Percentiles rank a stretch among this genome's conserved stretches.
These are phyloP conservation scores for Rhinoderma darwinii DNA, from an alignment of 2,113 vertebrate genomes.

Conservation along the genomic window DNA sequence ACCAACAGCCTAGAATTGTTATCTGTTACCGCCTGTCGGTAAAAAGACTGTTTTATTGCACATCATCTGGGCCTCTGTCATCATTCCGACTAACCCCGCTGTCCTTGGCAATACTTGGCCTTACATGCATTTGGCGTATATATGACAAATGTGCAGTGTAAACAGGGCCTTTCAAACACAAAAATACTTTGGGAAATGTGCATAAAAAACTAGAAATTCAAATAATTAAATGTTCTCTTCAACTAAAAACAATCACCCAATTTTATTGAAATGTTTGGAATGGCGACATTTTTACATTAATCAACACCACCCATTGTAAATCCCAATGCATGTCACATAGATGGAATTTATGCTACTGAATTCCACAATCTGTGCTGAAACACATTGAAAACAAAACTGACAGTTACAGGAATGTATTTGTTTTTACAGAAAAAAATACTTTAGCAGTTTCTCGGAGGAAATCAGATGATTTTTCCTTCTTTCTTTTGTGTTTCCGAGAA, in stretches of 20 bases:
- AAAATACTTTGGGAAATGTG: no score
- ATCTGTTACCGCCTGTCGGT: no score
- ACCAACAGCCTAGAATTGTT: no score
- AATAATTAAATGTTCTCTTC: not conserved
- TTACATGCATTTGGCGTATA: no score
- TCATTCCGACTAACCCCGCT: no score
- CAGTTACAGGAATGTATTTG: slow-evolving; percentile 55
- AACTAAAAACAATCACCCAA: not conserved
- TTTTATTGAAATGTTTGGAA: not conserved
- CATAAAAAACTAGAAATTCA: not conserved
- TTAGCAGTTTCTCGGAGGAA: slow-evolving; percentile 27
- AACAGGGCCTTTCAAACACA: no score
- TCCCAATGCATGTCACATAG: not conserved
- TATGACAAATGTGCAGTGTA: no score
- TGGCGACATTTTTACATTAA: not conserved
- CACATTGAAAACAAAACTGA: slow-evolving; percentile 26
- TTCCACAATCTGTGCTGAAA: slow-evolving; percentile 13
- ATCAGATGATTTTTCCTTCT: slow-evolving; percentile 24
- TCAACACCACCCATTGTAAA: slow-evolving; percentile 25
- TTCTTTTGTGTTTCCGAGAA: slow-evolving; percentile 44
- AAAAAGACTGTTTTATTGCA: no score
- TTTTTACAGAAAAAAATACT: slow-evolving; percentile 45
- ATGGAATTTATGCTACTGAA: not conserved
- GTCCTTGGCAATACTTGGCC: no score
- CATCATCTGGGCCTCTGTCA: no score